Conservation (phyloP, 2,797 vertebrate genomes). For the Sebastes nivosus region DNA sequence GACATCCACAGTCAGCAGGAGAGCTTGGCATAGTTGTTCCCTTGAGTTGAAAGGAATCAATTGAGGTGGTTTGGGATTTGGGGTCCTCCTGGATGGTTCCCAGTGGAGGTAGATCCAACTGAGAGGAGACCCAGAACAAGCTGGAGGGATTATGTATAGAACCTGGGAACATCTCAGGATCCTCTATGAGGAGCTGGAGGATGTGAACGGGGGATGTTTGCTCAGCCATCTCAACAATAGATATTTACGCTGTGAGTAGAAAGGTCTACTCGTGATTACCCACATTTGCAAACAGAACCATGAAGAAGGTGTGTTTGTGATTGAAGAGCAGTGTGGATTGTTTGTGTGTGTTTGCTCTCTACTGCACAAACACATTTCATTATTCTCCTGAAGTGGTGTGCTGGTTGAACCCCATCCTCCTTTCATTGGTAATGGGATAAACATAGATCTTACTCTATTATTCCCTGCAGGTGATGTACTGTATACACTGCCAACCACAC, state of each 20-base stretch:
- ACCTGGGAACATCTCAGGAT: neutral
- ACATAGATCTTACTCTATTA: neutral
- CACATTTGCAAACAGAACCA: neutral
- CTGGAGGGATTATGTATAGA: neutral
- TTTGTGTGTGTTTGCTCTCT: neutral
- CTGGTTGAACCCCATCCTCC: neutral
- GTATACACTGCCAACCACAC: neutral
- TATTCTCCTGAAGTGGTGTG: neutral
- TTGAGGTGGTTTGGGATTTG: neutral
- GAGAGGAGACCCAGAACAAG: neutral
- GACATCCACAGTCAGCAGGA: neutral
- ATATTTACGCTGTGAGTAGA: neutral
- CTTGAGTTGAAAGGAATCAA: neutral
- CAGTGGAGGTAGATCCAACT: neutral
- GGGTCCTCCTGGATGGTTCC: neutral
- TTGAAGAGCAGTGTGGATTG: neutral
- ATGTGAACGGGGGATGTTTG: neutral
- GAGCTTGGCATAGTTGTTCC: neutral
- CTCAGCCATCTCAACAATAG: neutral
- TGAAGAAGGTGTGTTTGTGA: neutral
- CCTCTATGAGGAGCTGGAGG: neutral
- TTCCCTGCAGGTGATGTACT: neutral
- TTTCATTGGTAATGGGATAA: neutral
- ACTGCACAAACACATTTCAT: neutral
- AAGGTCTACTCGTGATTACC: neutral